Evolutionary conservation across 2,113 vertebrate species (phyloP).

Genomic region (Aptenodytes forsteri): DNA sequence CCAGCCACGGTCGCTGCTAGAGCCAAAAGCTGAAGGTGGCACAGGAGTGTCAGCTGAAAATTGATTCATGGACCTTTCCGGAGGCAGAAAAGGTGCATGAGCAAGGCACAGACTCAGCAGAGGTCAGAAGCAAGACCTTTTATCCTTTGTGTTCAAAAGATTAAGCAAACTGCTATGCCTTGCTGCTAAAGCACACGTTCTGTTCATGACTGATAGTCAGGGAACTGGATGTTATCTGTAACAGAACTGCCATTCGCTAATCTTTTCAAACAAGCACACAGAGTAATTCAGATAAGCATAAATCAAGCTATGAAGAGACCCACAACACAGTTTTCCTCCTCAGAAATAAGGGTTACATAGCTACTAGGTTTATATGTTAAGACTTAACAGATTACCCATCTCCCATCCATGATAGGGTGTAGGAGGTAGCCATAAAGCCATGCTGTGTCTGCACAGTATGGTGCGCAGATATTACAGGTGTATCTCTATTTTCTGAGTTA

Average conservation of each 20-base stretch:
- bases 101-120: not conserved
- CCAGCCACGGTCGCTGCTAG: not conserved
- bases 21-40: not conserved
- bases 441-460: rapidly evolving
- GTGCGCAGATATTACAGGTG: not conserved
- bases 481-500: not conserved
- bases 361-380: not conserved
- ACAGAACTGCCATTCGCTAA: not conserved
- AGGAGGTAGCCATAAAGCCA: not conserved
- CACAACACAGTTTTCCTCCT: not conserved
- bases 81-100: not conserved
- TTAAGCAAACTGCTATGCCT: not conserved
- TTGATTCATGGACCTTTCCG: not conserved
- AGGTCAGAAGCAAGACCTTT: not conserved
- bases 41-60: not conserved
- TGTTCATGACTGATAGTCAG: not conserved
- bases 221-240: not conserved
- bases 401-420: not conserved
- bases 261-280: not conserved
- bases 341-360: not conserved
- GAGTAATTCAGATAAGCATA: not conserved
- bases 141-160: not conserved
- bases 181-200: not conserved
- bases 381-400: not conserved
- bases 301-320: not conserved